These are phyloP conservation scores for Platycheirus albimanus DNA, from an alignment of 2,888 invertebrate genomes.

Conservation along the genomic window DNA sequence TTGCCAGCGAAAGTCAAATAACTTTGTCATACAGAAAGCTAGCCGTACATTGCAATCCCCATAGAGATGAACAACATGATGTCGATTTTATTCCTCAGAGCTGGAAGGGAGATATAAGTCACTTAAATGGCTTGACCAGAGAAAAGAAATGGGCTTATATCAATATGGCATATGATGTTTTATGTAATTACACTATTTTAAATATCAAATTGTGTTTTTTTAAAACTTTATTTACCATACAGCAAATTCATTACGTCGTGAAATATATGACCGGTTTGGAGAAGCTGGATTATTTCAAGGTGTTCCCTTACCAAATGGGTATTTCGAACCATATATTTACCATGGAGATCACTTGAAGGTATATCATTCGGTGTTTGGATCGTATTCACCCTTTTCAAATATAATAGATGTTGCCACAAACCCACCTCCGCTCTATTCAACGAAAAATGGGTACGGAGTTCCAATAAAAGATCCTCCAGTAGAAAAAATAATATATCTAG, in stretches of 20 bases:
- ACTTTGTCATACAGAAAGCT: slow-evolving; percentile 87
- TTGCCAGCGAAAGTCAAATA: slow-evolving; percentile 87
- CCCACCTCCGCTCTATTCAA: slow-evolving; percentile 85
- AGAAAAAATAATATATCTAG: slow-evolving; percentile 84
- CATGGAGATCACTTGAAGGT: slow-evolving; percentile 91
- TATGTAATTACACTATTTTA: slow-evolving; percentile 80
- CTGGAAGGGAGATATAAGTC: slow-evolving; percentile 76
- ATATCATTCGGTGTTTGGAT: slow-evolving; percentile 92
- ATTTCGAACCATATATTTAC: slow-evolving; percentile 89
- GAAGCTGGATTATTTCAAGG: slow-evolving; percentile 93
- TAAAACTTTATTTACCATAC: neutral
- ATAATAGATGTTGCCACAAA: slow-evolving; percentile 87
- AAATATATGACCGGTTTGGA: slow-evolving; percentile 94
- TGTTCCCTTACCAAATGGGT: slow-evolving; percentile 87
- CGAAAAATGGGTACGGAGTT: slow-evolving; percentile 86
- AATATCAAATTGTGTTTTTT: neutral
- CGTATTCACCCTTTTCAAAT: slow-evolving; percentile 91
- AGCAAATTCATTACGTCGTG: slow-evolving; percentile 86
- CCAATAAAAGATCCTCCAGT: slow-evolving; percentile 86
- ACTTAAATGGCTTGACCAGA: slow-evolving; percentile 77
- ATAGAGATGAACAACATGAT: slow-evolving; percentile 81
- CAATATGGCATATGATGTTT: slow-evolving; percentile 91
- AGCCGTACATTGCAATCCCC: slow-evolving; percentile 83
- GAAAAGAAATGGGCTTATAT: slow-evolving; percentile 82
- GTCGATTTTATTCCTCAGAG: slow-evolving; percentile 84